Evolutionary conservation across 1,140 invertebrate species (phyloP).

Genomic region (Drosophila setifemur): DNA sequence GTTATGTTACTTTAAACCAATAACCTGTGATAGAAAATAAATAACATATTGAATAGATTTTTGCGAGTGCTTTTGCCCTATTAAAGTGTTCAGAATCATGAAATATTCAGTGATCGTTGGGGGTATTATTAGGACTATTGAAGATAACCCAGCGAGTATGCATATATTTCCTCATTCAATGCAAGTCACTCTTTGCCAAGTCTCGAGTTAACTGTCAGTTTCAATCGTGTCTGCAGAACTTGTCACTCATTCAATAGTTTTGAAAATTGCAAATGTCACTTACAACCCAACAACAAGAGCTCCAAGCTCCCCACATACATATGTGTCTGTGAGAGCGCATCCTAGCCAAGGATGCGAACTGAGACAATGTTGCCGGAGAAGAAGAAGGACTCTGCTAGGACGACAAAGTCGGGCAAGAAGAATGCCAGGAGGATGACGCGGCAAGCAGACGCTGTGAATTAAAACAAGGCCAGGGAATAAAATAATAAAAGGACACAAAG

Average conservation of each 20-base stretch:
- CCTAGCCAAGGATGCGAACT: slow-evolving; percentile 62
- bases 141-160: background rate
- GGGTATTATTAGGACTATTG: slow-evolving; percentile 21
- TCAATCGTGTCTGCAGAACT: slow-evolving; percentile 82
- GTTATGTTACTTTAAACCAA: too few species aligned
- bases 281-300: slow-evolving; percentile 64
- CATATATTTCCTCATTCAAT: background rate
- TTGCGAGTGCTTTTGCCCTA: too few species aligned
- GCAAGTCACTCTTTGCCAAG: slow-evolving; percentile 37
- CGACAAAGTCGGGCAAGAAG: slow-evolving; percentile 50
- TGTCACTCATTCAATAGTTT: slow-evolving; percentile 82
- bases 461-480: slow-evolving; percentile 80
- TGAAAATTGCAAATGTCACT: slow-evolving; percentile 82
- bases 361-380: slow-evolving; percentile 63
- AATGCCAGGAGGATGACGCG: slow-evolving; percentile 62
- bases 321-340: slow-evolving; percentile 37
- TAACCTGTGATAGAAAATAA: too few species aligned
- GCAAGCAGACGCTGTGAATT: slow-evolving; percentile 77
- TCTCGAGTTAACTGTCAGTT: slow-evolving; percentile 72
- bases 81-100: too few species aligned
- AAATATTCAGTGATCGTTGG: slow-evolving; percentile 24
- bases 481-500: slow-evolving; percentile 80
- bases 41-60: too few species aligned
- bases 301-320: slow-evolving; percentile 15
- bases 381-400: slow-evolving; percentile 26